Conservation (phyloP, 2,797 vertebrate species). For the Buphagus erythrorhynchus region DNA sequence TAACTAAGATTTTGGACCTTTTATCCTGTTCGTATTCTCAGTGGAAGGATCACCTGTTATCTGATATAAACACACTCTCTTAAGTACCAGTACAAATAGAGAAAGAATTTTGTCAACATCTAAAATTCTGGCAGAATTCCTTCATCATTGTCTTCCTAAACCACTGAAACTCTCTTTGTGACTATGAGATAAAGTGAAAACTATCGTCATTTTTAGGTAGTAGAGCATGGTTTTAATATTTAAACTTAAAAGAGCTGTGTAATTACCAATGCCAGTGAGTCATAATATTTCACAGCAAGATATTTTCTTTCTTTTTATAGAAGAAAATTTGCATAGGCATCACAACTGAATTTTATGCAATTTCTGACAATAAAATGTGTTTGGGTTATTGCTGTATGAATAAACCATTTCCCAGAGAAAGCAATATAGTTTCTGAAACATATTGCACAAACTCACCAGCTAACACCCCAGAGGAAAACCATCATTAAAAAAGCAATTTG, state of each 20-base stretch:
- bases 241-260: neutral
- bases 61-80: neutral
- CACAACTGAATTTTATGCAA: slow-evolving; percentile 36
- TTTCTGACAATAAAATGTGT: slow-evolving; percentile 26
- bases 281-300: slow-evolving; percentile 20
- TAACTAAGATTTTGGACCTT: neutral
- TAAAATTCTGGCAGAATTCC: slow-evolving; percentile 24
- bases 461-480: neutral
- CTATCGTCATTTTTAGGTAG: neutral
- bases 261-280: slow-evolving; percentile 42
- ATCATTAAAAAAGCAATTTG: slow-evolving; percentile 58
- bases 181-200: slow-evolving; percentile 24
- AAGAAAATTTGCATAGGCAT: slow-evolving; percentile 48
- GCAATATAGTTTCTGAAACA: slow-evolving; percentile 34
- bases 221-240: slow-evolving; percentile 29
- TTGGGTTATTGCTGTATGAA: slow-evolving; percentile 59
- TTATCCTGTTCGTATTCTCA: neutral
- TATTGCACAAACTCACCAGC: neutral
- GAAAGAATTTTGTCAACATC: neutral
- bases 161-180: neutral
- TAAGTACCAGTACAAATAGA: neutral
- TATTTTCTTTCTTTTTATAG: slow-evolving; percentile 23
- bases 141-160: neutral
- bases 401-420: slow-evolving; percentile 48
- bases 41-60: neutral